Percentiles rank a stretch among this genome's conserved stretches.
These are phyloP conservation scores for Urocyon cinereoargenteus DNA, from an alignment of 2,797 vertebrate genomes.

Conservation along the genomic window DNA sequence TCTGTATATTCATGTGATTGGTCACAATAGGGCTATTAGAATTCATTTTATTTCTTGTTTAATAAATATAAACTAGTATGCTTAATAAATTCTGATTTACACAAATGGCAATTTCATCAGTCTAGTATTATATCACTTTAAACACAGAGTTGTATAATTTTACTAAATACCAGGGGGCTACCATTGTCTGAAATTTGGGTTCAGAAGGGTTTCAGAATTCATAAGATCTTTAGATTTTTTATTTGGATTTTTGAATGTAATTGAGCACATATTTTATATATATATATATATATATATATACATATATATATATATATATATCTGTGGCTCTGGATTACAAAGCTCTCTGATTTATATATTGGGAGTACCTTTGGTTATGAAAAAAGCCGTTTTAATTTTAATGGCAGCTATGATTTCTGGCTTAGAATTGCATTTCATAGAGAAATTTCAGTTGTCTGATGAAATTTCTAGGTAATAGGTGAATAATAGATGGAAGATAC, in stretches of 20 bases:
- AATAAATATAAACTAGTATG: neutral
- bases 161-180: neutral
- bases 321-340: neutral
- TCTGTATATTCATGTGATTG: neutral
- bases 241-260: neutral
- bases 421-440: neutral
- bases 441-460: neutral
- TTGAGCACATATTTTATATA: neutral
- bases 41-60: conserved; percentile 33
- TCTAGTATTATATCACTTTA: neutral
- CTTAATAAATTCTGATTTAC: neutral
- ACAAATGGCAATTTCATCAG: neutral
- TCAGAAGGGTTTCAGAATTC: neutral
- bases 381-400: neutral
- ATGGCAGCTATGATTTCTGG: neutral
- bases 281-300: neutral
- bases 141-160: neutral
- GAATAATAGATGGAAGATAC: neutral
- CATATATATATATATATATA: neutral
- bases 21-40: neutral
- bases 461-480: neutral
- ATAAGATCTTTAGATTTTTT: neutral
- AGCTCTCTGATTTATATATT: neutral
- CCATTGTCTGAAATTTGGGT: neutral
- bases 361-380: neutral